Percentiles rank a stretch among this genome's conserved stretches.
Evolutionary conservation across 2,113 vertebrate genomes (phyloP).

Genomic region (Ictalurus furcatus): DNA sequence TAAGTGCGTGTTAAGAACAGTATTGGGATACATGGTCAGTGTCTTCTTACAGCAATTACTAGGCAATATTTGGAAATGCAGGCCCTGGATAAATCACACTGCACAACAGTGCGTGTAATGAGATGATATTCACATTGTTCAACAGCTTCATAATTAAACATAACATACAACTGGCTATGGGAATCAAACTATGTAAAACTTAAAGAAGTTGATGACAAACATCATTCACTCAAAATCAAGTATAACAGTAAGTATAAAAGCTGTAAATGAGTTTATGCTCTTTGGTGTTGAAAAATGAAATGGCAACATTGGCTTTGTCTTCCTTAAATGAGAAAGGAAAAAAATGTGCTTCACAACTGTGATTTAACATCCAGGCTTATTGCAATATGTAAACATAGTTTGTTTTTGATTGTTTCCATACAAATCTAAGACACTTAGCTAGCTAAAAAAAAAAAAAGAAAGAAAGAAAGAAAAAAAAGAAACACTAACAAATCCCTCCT

Average conservation of each 20-base stretch:
- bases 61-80: not conserved
- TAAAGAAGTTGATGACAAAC: not conserved
- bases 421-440: constrained; percentile 62
- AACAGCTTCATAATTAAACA: not conserved
- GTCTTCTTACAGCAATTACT: not conserved
- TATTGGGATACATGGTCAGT: not conserved
- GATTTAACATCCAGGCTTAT: constrained; percentile 19
- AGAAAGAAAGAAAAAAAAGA: constrained; percentile 20
- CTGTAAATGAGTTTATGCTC: not conserved
- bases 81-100: not conserved
- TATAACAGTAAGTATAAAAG: not conserved
- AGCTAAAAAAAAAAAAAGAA: constrained; percentile 35
- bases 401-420: constrained; percentile 61
- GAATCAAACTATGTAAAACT: not conserved
- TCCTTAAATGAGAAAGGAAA: not conserved
- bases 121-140: not conserved
- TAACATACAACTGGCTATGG: constrained; percentile 54
- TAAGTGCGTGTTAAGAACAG: not conserved
- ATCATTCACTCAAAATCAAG: not conserved
- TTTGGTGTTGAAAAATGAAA: constrained; percentile 5
- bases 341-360: not conserved
- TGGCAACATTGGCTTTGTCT: constrained; percentile 5
- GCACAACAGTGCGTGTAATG: not conserved
- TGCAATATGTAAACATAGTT: constrained; percentile 45
- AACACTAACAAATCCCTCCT: not conserved